Evolutionary conservation across 2,888 invertebrate species (phyloP), one percentile per base, ranked within the genome.

Genomic region (Mythimna lalbum): DNA sequence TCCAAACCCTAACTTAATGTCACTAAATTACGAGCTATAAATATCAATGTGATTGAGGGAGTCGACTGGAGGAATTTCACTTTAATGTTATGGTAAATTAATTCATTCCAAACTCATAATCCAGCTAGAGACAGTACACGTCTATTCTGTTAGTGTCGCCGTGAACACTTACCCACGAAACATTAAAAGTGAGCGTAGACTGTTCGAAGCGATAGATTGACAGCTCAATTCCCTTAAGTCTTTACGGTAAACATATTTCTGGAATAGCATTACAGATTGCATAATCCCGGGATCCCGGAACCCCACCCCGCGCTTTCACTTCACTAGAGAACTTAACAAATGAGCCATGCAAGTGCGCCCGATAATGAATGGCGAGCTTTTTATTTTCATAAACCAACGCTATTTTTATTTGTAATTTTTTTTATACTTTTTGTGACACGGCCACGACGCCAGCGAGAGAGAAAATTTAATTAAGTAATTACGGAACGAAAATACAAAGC

Each of bases 321-420:
- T 78, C 72, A 68, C 64, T 71, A 63, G 66, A 69, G 76, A 83
- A 81, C 77, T 84, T 86, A 82, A 88, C 88, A 90, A 90, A 88
- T 75, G 68, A 79, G 80, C 57, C 59, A 56, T 69, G 79, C 79
- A 84, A 79, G 69, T 77, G 81, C 71, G 63, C 80, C 70, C 82
- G 79, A 83, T 89, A 90, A 89, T 89, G 85, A 90, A 89, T 86
- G 82, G 63, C 60, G 72, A 76, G 77, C 86, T 78, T 87, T 88
- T 89, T 88, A 88, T 88, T 88, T 88, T 85, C 85, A 88, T 89
- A 87, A 89, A 87, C 87, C 84, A 77, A 86, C 86, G 86, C 83
- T 82, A 86, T 87, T 90, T 87, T 88, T 88, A 85, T 86, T 87
- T 85, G 80, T 77, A 60, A n/a, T 80, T 80, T 78, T 73, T 81